A percentile compares a stretch with the other conserved stretches of the same genome.
Evolutionary conservation across 2,888 invertebrate genomes (phyloP).

Genomic region (Plutella xylostella): DNA sequence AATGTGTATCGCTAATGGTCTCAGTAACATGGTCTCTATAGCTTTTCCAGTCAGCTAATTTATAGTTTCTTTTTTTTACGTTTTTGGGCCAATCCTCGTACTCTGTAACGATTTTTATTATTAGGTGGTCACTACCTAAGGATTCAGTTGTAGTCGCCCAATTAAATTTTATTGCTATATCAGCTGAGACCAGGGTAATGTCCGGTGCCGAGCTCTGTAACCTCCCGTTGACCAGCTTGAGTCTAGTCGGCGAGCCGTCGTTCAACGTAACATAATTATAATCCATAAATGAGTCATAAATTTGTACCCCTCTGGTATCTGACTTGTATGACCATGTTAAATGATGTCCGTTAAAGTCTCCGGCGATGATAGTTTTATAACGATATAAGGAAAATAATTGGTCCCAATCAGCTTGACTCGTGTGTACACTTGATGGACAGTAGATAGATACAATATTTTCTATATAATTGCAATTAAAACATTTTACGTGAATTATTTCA

Average conservation of each 20-base stretch:
- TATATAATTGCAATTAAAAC: slow-evolving; percentile 12
- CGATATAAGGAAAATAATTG: background rate
- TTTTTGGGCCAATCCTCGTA: background rate
- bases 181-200: slow-evolving; percentile 13
- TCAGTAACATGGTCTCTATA: background rate
- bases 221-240: slow-evolving; percentile 10
- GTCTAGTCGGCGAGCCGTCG: slow-evolving; percentile 15
- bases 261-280: slow-evolving; percentile 14
- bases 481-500: slow-evolving; percentile 9
- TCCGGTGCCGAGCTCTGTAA: slow-evolving; percentile 17
- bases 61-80: slow-evolving; percentile 7
- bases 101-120: slow-evolving; percentile 10
- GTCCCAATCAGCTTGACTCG: slow-evolving; percentile 12
- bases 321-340: slow-evolving; percentile 16
- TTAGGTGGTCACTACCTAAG: slow-evolving; percentile 17
- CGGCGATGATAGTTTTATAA: slow-evolving; percentile 9
- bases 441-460: slow-evolving; percentile 14
- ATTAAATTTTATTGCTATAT: slow-evolving; percentile 14
- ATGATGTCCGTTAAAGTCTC: slow-evolving; percentile 19
- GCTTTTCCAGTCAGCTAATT: background rate
- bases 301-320: slow-evolving; percentile 15
- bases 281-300: slow-evolving; percentile 14
- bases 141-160: slow-evolving; percentile 16
- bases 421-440: slow-evolving; percentile 10
- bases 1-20: background rate